Conservation (phyloP, 2,113 vertebrate species). For the human region DNA sequence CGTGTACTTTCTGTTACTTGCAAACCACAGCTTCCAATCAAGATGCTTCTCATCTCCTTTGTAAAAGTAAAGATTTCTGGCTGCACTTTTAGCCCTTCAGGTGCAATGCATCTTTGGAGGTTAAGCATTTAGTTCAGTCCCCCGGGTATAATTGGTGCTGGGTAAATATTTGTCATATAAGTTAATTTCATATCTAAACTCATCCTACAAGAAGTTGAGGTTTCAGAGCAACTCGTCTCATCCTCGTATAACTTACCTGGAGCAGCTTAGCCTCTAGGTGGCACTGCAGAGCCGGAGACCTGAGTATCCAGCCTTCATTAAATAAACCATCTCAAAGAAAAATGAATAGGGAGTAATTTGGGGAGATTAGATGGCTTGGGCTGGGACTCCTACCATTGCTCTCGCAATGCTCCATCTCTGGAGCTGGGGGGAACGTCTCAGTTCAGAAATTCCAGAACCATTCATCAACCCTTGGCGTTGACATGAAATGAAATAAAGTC, state of each 20-base stretch:
- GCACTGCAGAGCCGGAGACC: background rate
- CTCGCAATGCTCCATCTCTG: constrained; percentile 70
- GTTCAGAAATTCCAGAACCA: constrained; percentile 77
- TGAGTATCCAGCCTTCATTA: constrained; percentile 61
- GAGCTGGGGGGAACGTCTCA: constrained; percentile 57
- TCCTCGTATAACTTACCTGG: background rate
- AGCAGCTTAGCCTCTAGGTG: background rate
- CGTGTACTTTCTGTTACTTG: too few relatives aligned
- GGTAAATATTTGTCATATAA: background rate
- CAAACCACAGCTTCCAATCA: background rate
- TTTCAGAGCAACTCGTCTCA: background rate
- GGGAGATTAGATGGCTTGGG: constrained; percentile 46
- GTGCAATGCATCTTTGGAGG: accelerated
- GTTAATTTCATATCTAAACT: background rate
- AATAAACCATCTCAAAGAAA: constrained; percentile 60
- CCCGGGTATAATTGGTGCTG: accelerated
- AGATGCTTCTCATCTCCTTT: too few relatives aligned
- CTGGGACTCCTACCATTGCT: constrained; percentile 74
- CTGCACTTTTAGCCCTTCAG: accelerated
- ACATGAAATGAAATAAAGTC: constrained; percentile 72
- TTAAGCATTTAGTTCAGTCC: accelerated
- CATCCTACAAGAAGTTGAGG: accelerated
- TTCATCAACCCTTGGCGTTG: constrained; percentile 71
- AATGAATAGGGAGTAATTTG: constrained; percentile 63
- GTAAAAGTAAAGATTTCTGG: background rate